Base-by-base conservation (phyloP, 1,140 invertebrate species). In the Drosophila ironensis region DNA sequence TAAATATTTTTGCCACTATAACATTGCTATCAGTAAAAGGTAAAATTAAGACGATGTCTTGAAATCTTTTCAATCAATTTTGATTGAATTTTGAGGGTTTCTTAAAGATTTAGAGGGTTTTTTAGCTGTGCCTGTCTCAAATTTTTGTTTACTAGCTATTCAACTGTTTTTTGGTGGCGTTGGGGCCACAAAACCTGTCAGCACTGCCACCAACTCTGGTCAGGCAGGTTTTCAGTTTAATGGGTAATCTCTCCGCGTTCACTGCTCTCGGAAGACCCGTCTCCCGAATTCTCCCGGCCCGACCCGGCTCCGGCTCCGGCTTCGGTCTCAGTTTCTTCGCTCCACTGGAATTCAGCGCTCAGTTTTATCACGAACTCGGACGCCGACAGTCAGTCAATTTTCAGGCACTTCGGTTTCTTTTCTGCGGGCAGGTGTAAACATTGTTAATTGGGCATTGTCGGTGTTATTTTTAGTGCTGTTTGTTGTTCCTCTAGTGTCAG, bases 141-240 rank as follows among this genome's bases (percentile, higher is more conserved):
- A n/a, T n/a, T n/a, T n/a, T n/a, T n/a, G n/a, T n/a, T n/a, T n/a
- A n/a, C n/a, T n/a, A n/a, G n/a, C n/a, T n/a, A n/a, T n/a, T n/a
- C n/a, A n/a, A n/a, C n/a, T n/a, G n/a, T n/a, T n/a, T n/a, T n/a
- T n/a, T n/a, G n/a, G n/a, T n/a, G n/a, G n/a, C n/a, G n/a, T n/a
- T n/a, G n/a, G n/a, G n/a, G n/a, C n/a, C 25, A 50, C 35, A 53
- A 40, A 42, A 53, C n/a, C n/a, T n/a, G 35, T 54, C 8, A 40
- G 30, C 35, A 47, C 51, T 64, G n/a, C 41, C 47, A 48, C 63
- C 20, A 46, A 59, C 63, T 77, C 70, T 51, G 53, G 54, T 80
- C 57, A 11, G 56, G 53, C 76, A 61, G 77, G 77, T 81, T 81
- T 72, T 35, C 64, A 27, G 44, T 42, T 69, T 69, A 59, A 38